Evolutionary conservation across 2,888 invertebrate genomes (phyloP).

Genomic region (Athalia rosae): DNA sequence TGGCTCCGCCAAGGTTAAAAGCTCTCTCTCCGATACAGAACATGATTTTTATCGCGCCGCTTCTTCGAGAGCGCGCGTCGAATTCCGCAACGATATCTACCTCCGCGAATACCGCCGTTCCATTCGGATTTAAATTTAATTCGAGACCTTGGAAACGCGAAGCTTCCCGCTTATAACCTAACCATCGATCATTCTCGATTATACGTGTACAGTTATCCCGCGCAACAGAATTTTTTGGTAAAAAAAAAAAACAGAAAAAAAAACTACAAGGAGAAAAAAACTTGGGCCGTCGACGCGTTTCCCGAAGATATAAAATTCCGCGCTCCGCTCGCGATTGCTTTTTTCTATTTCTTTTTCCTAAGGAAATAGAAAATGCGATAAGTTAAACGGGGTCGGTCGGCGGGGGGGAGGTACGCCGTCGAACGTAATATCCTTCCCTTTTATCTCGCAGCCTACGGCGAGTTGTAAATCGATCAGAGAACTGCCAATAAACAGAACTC

Average conservation of each 20-base stretch:
- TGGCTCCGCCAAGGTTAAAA: slow-evolving; percentile 40
- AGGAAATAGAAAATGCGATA: no score
- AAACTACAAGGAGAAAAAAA: no score
- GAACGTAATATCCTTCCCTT: neutral
- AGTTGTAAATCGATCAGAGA: neutral
- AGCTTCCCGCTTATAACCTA: neutral
- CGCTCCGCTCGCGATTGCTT: no score
- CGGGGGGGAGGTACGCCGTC: no score
- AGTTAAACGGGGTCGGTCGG: no score
- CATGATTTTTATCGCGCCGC: slow-evolving; percentile 34
- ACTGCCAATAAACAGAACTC: neutral
- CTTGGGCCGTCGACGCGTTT: no score
- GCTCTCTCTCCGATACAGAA: slow-evolving; percentile 19
- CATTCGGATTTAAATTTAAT: slow-evolving; percentile 36
- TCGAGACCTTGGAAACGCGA: slow-evolving; percentile 31
- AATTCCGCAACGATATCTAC: slow-evolving; percentile 4
- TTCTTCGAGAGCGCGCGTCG: slow-evolving; percentile 17
- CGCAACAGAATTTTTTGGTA: neutral
- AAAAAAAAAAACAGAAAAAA: no score
- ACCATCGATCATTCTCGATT: slow-evolving; percentile 23
- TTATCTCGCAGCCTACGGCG: neutral
- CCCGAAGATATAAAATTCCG: no score
- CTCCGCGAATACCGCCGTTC: slow-evolving; percentile 18
- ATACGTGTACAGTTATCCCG: no score
- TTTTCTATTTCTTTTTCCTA: no score